Conservation (phyloP, 2,797 vertebrate genomes). For the Podarcis lilfordi region DNA sequence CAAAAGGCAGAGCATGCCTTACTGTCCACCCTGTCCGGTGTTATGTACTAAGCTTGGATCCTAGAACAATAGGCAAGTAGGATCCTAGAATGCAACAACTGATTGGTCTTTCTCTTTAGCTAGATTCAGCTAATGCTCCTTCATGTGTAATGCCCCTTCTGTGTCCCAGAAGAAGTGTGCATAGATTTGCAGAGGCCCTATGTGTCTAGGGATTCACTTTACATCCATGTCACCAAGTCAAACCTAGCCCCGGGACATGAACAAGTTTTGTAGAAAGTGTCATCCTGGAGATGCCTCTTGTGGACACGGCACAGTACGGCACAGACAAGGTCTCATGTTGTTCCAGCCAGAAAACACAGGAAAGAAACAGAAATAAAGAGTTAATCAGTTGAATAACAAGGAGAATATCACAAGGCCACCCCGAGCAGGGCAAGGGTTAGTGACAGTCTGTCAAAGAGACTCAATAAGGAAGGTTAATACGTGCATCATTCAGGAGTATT, state of each 20-base stretch:
- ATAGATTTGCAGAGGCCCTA: not conserved
- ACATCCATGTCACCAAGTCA: not conserved
- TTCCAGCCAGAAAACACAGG: not conserved
- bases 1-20: not conserved
- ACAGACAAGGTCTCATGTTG: not conserved
- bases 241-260: not conserved
- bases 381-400: not conserved
- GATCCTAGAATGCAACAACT: too few relatives aligned
- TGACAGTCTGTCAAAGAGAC: constrained; percentile 7
- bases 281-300: constrained; percentile 1
- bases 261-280: not conserved
- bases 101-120: too few relatives aligned
- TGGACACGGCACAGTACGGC: not conserved
- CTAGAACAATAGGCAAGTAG: too few relatives aligned
- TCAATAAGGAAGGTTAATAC: not conserved
- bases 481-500: not conserved
- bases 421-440: not conserved
- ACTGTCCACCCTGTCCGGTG: not conserved
- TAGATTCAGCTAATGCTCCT: not conserved
- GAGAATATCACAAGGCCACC: not conserved
- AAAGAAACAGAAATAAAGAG: constrained; percentile 13
- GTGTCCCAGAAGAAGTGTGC: not conserved
- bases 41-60: too few relatives aligned
- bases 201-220: not conserved
- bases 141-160: not conserved